Evolutionary conservation across 2,113 vertebrate genomes (phyloP).

Genomic region (Garra rufa): DNA sequence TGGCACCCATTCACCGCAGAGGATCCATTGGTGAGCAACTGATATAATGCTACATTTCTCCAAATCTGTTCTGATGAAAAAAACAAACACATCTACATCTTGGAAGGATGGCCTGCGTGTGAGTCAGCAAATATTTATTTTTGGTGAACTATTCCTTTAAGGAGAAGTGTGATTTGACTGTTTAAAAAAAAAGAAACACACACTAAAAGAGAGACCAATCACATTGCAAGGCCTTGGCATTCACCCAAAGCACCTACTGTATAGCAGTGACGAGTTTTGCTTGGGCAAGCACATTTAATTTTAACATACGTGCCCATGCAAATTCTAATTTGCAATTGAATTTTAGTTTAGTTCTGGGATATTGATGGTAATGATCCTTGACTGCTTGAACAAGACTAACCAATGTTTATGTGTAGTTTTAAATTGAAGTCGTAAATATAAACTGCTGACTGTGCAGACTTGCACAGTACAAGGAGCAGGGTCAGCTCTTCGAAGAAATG

Average conservation of each 20-base stretch:
- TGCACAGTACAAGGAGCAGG: not conserved
- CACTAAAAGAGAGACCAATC: not conserved
- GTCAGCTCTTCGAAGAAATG: not conserved
- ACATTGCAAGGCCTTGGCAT: not conserved
- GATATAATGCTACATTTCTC: no score
- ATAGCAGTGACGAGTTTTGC: not conserved
- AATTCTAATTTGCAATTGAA: not conserved
- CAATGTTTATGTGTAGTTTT: not conserved
- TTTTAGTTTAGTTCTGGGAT: not conserved
- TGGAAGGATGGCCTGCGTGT: no score
- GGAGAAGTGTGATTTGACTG: no score
- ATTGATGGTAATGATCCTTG: not conserved
- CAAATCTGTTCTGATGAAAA: no score
- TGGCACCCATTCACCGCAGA: no score
- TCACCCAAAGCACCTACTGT: not conserved
- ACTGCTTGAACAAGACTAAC: not conserved
- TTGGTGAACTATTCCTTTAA: not conserved
- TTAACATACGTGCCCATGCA: not conserved
- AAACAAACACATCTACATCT: no score
- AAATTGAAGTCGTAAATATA: not conserved
- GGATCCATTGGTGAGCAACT: no score
- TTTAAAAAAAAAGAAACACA: not conserved
- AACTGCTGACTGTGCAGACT: not conserved
- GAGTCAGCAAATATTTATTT: no score
- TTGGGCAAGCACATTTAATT: not conserved